Evolutionary conservation across 2,797 vertebrate genomes (phyloP).

Genomic region (Sternarchorhynchus goeldii): DNA sequence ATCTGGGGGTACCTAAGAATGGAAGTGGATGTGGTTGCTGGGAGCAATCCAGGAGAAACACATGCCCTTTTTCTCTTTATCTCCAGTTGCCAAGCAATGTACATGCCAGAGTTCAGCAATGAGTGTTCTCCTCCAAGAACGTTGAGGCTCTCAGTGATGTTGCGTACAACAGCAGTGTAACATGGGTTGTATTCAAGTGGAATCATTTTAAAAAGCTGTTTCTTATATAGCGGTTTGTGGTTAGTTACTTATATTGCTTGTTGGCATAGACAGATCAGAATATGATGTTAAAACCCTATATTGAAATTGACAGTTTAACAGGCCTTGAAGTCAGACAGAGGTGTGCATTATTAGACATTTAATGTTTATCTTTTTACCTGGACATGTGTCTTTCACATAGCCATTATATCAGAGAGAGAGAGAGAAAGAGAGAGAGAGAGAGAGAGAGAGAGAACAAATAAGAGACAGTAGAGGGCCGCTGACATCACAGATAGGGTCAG

Average conservation of each 20-base stretch:
- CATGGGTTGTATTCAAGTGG: background rate
- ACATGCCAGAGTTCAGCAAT: background rate
- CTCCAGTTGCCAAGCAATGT: conserved; percentile 11
- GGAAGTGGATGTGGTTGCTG: conserved; percentile 8
- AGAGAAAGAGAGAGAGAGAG: too few species aligned
- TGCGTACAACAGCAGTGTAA: background rate
- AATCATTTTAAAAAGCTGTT: background rate
- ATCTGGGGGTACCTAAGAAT: conserved; percentile 6
- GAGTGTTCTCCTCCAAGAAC: conserved; percentile 7
- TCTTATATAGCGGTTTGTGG: background rate
- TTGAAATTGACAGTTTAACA: background rate
- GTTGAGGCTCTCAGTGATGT: background rate
- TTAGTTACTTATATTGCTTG: background rate
- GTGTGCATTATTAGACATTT: background rate
- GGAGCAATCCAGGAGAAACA: conserved; percentile 28
- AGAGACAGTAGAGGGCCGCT: too few species aligned
- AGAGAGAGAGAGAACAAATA: background rate
- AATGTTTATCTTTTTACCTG: background rate
- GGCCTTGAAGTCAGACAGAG: background rate
- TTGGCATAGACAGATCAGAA: background rate
- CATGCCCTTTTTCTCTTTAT: conserved; percentile 22
- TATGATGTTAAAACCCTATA: too few species aligned
- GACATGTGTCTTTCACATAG: background rate
- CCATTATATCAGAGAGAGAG: background rate
- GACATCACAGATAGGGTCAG: background rate